These are phyloP conservation scores for Microplitis mediator DNA, from an alignment of 1,140 invertebrate species.

Conservation along the genomic window DNA sequence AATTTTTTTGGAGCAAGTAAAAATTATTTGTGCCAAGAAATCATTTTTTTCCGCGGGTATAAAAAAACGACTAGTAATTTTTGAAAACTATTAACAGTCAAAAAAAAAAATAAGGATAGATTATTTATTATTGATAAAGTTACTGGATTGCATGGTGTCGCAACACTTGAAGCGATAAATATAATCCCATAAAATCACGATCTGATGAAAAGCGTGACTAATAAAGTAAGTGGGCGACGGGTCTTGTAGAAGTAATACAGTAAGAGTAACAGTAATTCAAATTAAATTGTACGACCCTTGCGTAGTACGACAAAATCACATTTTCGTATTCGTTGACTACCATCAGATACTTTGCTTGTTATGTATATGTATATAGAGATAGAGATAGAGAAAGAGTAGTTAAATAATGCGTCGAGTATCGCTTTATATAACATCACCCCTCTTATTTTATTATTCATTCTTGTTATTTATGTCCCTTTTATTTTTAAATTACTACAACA, in stretches of 20 bases:
- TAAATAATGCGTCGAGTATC: neutral
- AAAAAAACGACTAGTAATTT: too few species aligned
- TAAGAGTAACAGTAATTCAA: constrained; percentile 37
- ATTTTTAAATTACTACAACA: constrained; percentile 1
- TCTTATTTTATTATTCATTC: neutral
- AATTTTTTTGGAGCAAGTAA: too few species aligned
- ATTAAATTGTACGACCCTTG: constrained; percentile 36
- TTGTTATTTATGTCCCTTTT: constrained; percentile 1
- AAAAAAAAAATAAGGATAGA: neutral
- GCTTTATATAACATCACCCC: neutral
- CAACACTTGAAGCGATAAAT: constrained; percentile 41
- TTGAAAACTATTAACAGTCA: neutral
- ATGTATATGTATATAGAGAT: neutral
- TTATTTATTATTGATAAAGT: neutral
- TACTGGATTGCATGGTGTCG: too few species aligned
- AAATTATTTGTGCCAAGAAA: too few species aligned
- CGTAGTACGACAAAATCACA: constrained; percentile 37
- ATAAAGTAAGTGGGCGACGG: constrained; percentile 51
- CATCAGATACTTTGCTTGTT: constrained; percentile 6
- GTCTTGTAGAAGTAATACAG: constrained; percentile 1
- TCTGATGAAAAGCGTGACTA: constrained; percentile 55
- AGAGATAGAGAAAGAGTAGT: neutral
- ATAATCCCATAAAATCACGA: constrained; percentile 53
- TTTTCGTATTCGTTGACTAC: constrained; percentile 33
- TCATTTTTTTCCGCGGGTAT: too few species aligned